Conservation (phyloP, 1,140 invertebrate species). For the Drosophila ananassae region DNA sequence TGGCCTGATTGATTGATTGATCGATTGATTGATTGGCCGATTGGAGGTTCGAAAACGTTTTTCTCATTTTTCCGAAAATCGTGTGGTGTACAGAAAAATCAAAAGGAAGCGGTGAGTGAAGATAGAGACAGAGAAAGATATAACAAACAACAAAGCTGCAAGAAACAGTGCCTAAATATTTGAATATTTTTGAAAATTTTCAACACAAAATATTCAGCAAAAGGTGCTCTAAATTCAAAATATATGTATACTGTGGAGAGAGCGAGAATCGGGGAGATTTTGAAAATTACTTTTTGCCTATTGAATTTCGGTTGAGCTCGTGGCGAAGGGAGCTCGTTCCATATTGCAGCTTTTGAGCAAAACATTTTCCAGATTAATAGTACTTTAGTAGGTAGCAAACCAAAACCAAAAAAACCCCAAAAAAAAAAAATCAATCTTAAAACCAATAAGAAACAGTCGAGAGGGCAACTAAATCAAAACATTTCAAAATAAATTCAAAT, state of each 20-base stretch:
- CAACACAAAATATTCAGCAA: constrained; percentile 31
- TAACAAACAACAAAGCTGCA: constrained; percentile 37
- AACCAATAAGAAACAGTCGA: constrained; percentile 24
- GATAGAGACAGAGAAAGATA: constrained; percentile 6
- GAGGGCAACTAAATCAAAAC: constrained; percentile 3
- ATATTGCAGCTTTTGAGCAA: constrained; percentile 71
- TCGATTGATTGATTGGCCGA: neutral
- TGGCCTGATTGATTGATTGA: constrained; percentile 13
- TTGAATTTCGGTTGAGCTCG: constrained; percentile 69
- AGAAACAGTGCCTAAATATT: constrained; percentile 31
- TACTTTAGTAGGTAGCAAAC: constrained; percentile 33
- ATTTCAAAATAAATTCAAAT: constrained; percentile 15
- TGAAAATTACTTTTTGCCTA: constrained; percentile 66
- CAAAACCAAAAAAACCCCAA: constrained; percentile 28
- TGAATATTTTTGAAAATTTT: constrained; percentile 15
- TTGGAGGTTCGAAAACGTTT: constrained; percentile 24
- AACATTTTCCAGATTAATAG: constrained; percentile 49
- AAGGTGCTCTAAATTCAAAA: constrained; percentile 25
- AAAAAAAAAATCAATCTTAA: neutral
- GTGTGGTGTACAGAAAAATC: constrained; percentile 10
- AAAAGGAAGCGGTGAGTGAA: constrained; percentile 30
- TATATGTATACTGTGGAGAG: constrained; percentile 3
- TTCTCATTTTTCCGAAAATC: constrained; percentile 26
- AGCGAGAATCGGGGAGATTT: constrained; percentile 21
- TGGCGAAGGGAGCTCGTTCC: constrained; percentile 57